Evolutionary conservation across 2,113 vertebrate species (phyloP).

Genomic region (Onychorhynchus coronatus): DNA sequence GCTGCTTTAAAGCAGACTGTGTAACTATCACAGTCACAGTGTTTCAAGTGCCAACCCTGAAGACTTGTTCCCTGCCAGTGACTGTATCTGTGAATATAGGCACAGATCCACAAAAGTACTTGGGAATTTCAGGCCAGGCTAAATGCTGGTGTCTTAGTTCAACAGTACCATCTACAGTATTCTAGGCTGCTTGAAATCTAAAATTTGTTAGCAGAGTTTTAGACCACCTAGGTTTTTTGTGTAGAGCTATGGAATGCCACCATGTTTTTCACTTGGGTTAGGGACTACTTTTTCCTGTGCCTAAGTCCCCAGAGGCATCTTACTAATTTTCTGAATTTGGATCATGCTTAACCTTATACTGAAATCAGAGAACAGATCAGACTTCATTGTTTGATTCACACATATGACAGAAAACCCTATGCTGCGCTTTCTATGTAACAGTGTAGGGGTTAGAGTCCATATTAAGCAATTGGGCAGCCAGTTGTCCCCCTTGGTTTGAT

Average conservation of each 20-base stretch:
- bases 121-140: background rate
- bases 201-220: background rate
- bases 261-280: background rate
- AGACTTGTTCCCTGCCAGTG: background rate
- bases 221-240: background rate
- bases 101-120: background rate
- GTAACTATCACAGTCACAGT: background rate
- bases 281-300: background rate
- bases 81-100: background rate
- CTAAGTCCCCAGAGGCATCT: background rate
- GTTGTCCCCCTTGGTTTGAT: background rate
- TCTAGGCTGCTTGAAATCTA: background rate
- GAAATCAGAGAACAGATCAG: background rate
- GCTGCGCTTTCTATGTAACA: background rate
- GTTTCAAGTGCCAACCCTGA: background rate
- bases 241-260: background rate
- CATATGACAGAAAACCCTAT: background rate
- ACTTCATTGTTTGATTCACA: background rate
- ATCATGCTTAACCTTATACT: background rate
- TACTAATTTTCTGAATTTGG: background rate
- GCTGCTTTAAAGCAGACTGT: background rate
- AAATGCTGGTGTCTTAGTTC: background rate
- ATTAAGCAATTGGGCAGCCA: background rate
- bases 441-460: background rate
- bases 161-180: background rate